Evolutionary conservation across 2,797 vertebrate species (phyloP), one percentile per base, ranked within the genome.

Genomic region (Synanceia verrucosa): DNA sequence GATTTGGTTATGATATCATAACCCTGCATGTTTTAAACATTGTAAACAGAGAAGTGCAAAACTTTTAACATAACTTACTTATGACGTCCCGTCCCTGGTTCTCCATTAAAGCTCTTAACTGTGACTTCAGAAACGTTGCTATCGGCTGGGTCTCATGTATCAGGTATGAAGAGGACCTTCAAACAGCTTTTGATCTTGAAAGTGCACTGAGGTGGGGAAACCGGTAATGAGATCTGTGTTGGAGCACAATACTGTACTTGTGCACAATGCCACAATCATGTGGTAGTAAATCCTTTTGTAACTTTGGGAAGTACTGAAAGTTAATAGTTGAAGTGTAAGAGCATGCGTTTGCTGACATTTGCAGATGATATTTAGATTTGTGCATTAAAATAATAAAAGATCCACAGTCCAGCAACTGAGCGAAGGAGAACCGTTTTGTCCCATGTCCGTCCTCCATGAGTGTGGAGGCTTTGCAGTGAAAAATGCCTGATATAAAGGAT

Each of bases 161-260:
- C 85, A 81, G 70, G 79, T 81, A 79, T 81, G 74, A 81, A 73
- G 58, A 65, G 39, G 43, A 71, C 57, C 84, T 79, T 86, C 81
- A 85, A 86, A 86, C 76, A 76, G 67, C 81, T 65, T 89, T 86
- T 88, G 83, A 89, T 90, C 88, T 87, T 73, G 50, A 82, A 73
- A 78, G 63, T 74, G 52, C 55, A 75, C 51, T 43, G 44, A 65
- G 21, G 58, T 79, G 66, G 57, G 60, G 52, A 70, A 59, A 56
- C 16, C 31, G 60, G 70, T 84, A 85, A 89, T 83, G 41, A 84
- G 72, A 83, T 75, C 66, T 71, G 56, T 48, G 66, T 62, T 52
- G 29, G 21, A 59, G 70, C 66, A 72, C 83, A 88, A 78, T 81
- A 48, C 52, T 41, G 6, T 62, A 72, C 41, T 65, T 78, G 65